Percentiles rank a stretch among this genome's conserved stretches.
Evolutionary conservation across 2,888 invertebrate species (phyloP).

Genomic region (Creontiades dilutus): DNA sequence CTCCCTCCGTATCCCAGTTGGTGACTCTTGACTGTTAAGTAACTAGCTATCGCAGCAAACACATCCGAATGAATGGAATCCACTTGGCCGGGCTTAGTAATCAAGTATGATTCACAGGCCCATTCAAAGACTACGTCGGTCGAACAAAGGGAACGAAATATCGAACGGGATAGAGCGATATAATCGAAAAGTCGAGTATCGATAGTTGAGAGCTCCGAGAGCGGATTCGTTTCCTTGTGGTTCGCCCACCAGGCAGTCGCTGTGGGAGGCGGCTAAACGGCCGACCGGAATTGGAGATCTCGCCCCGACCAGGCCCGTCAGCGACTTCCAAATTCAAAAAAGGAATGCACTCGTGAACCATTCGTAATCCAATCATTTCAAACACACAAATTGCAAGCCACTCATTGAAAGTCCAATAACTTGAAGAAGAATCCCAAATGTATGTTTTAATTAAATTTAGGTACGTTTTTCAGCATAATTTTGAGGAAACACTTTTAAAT

Average conservation of each 20-base stretch:
- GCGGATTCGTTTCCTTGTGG: not conserved
- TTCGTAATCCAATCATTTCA: not conserved
- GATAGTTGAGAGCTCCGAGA: not conserved
- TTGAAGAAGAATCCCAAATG: too few relatives aligned
- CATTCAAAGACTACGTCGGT: slow-evolving; percentile 6
- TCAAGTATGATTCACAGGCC: slow-evolving; percentile 32
- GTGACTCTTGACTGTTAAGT: too few relatives aligned
- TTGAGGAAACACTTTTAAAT: too few relatives aligned
- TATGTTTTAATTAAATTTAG: too few relatives aligned
- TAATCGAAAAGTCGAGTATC: not conserved
- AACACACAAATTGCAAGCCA: too few relatives aligned
- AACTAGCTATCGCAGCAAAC: too few relatives aligned
- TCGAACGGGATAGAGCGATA: not conserved
- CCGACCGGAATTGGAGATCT: not conserved
- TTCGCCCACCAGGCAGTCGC: slow-evolving; percentile 2
- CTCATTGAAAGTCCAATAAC: too few relatives aligned
- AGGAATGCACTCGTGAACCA: not conserved
- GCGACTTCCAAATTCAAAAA: not conserved
- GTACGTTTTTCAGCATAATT: too few relatives aligned
- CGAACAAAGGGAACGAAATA: not conserved
- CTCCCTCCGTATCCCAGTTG: too few relatives aligned
- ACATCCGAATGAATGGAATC: slow-evolving; percentile 20
- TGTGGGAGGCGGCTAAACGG: slow-evolving; percentile 1
- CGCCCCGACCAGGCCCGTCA: not conserved
- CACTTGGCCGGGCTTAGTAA: not conserved